These are phyloP conservation scores for Ibidorhyncha struthersii DNA, from an alignment of 2,113 vertebrate genomes.

Conservation along the genomic window DNA sequence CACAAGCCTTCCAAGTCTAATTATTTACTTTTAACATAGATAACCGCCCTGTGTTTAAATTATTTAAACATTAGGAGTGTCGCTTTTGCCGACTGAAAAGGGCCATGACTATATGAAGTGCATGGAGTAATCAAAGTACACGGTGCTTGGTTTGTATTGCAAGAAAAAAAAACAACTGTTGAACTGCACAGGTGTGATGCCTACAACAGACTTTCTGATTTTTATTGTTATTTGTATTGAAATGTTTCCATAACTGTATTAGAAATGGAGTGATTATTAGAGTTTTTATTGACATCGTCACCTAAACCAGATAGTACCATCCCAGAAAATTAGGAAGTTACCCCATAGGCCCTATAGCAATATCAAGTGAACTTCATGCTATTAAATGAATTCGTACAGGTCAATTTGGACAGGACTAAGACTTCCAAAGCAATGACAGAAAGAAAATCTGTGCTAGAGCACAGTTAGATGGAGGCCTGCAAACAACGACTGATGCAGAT, in stretches of 20 bases:
- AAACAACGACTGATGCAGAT: neutral
- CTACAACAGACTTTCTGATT: neutral
- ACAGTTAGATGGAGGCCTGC: neutral
- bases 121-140: neutral
- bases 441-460: neutral
- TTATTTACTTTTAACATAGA: neutral
- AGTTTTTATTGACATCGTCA: neutral
- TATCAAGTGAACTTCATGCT: neutral
- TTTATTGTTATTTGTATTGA: neutral
- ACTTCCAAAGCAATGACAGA: neutral
- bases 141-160: neutral
- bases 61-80: neutral
- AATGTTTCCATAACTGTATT: neutral
- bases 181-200: neutral
- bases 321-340: neutral
- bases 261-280: neutral
- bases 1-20: neutral
- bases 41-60: neutral
- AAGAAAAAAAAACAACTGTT: accelerated
- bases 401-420: neutral
- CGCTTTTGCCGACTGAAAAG: neutral
- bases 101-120: neutral
- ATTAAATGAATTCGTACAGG: neutral
- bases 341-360: accelerated
- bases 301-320: neutral